These are phyloP conservation scores for Albula goreensis DNA, from an alignment of 2,113 vertebrate species.

Conservation along the genomic window DNA sequence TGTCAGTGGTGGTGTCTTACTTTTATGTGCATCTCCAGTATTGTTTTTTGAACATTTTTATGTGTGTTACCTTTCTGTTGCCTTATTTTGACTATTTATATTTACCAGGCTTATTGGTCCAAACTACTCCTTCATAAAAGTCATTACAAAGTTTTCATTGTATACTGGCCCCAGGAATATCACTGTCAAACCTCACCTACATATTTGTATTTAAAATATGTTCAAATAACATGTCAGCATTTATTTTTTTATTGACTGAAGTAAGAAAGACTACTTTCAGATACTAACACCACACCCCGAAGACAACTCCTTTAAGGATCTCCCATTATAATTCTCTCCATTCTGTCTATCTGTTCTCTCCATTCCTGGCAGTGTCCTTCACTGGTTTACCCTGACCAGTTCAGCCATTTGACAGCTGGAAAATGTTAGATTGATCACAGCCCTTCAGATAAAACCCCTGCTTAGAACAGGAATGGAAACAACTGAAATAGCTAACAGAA, in stretches of 20 bases:
- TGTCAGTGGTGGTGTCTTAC: too few relatives aligned
- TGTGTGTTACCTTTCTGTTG: background rate
- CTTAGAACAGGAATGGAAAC: background rate
- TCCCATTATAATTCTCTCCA: background rate
- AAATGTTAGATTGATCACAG: background rate
- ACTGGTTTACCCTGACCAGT: background rate
- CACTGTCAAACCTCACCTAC: background rate
- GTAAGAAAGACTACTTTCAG: background rate
- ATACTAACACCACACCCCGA: background rate
- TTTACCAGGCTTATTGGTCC: background rate
- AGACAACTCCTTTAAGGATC: background rate
- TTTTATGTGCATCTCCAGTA: background rate
- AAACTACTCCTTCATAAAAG: background rate
- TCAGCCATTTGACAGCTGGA: background rate
- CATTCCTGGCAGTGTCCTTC: background rate
- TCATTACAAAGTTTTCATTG: background rate
- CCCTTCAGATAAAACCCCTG: background rate
- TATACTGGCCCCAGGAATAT: background rate
- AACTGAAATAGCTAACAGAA: background rate
- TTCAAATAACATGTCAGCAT: background rate
- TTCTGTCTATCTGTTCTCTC: background rate
- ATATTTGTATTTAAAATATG: background rate
- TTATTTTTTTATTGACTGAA: background rate
- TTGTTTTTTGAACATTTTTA: background rate
- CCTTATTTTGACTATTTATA: background rate